Evolutionary conservation across 64 coral and sea anemone species (phyloP).

Genomic region (Montipora efflorescens): DNA sequence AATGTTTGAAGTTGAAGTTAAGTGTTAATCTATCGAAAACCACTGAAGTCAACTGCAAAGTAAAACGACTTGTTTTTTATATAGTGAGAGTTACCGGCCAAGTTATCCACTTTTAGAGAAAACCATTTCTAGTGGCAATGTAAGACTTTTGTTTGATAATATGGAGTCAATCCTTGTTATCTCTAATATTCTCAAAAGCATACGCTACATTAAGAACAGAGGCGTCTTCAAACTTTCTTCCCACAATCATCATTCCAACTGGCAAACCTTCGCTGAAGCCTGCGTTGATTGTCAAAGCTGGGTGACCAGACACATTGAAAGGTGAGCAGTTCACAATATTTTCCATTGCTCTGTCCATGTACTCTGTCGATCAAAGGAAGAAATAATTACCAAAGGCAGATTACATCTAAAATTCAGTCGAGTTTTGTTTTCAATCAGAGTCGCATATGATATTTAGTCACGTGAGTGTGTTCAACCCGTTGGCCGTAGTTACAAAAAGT

Average conservation of each 20-base stretch:
- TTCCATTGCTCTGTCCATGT: not conserved
- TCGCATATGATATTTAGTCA: too few species aligned
- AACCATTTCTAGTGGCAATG: too few species aligned
- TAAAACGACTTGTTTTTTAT: too few species aligned
- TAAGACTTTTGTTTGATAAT: not conserved
- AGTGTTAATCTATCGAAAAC: too few species aligned
- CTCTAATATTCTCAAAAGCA: constrained; percentile 74
- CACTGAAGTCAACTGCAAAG: too few species aligned
- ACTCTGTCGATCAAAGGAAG: constrained; percentile 37
- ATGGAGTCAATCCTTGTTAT: not conserved
- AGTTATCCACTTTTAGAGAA: too few species aligned
- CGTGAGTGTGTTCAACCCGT: too few species aligned
- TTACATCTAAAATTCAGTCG: not conserved
- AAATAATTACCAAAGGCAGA: not conserved
- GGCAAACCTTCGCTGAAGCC: constrained; percentile 66
- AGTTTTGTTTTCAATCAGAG: too few species aligned
- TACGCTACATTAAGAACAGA: constrained; percentile 80
- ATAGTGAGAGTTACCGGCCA: too few species aligned
- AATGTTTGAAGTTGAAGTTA: too few species aligned
- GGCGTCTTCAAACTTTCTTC: constrained; percentile 76
- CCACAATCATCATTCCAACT: constrained; percentile 87
- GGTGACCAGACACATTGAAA: constrained; percentile 67
- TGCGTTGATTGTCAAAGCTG: constrained; percentile 65
- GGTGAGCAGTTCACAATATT: not conserved
- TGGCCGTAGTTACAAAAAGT: too few species aligned